Percentiles rank a stretch among this genome's conserved stretches.
phyloP scores from a whole-genome alignment of 2,797 vertebrate species.

The Psittacula derbiana region DNA sequence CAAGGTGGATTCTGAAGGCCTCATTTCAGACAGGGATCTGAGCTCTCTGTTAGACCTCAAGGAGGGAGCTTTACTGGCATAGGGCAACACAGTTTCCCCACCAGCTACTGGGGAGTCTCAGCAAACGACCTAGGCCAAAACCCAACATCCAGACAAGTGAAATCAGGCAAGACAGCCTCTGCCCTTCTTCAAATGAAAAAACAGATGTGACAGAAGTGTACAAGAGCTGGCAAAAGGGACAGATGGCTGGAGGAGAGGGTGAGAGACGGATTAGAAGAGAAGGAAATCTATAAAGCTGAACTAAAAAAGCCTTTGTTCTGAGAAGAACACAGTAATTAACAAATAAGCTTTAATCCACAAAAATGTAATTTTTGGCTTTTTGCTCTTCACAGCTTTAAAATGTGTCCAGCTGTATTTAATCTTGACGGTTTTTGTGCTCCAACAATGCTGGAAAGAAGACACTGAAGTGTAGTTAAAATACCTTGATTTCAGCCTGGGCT shows the following conservation, averaged over 20 bases:
- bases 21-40: neutral
- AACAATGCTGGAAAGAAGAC: neutral
- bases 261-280: neutral
- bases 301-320: neutral
- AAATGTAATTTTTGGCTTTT: neutral
- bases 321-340: neutral
- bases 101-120: neutral
- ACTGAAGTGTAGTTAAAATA: neutral
- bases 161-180: neutral
- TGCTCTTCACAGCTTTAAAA: neutral
- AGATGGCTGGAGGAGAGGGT: neutral
- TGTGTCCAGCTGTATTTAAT: neutral
- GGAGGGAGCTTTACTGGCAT: neutral
- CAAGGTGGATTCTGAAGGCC: neutral
- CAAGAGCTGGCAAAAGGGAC: neutral
- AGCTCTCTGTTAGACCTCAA: neutral
- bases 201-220: neutral
- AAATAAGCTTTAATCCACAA: neutral
- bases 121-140: neutral
- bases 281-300: neutral
- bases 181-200: neutral
- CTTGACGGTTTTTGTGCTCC: neutral
- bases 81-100: neutral
- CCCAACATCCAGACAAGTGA: neutral
- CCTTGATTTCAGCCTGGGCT: neutral